phyloP scores from a whole-genome alignment of 2,113 vertebrate genomes.

The Campylomormyrus numenius region DNA sequence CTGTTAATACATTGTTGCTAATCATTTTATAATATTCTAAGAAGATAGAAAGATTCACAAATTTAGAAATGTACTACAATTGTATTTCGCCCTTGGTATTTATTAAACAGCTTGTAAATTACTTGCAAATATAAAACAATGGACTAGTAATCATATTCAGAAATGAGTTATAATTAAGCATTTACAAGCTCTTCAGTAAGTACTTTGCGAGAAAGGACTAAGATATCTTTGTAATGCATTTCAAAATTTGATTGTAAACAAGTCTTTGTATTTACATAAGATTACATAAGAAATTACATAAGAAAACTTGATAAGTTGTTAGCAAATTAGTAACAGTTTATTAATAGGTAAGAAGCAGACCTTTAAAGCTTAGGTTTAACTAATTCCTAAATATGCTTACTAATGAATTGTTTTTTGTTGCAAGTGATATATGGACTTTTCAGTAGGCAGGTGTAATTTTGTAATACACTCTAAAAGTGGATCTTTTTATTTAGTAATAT shows the following conservation, averaged over 20 bases:
- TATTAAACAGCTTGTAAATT: too few relatives aligned
- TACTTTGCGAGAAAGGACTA: neutral
- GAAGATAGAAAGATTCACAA: neutral
- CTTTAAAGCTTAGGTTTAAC: neutral
- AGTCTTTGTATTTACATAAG: neutral
- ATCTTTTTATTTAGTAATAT: neutral
- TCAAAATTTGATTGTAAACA: neutral
- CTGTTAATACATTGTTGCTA: neutral
- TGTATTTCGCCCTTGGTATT: too few relatives aligned
- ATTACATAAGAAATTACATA: too few relatives aligned
- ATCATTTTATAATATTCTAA: neutral
- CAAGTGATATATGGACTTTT: neutral
- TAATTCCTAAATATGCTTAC: neutral
- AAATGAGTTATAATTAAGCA: neutral
- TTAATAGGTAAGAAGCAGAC: neutral
- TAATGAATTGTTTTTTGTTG: neutral
- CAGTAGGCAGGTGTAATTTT: neutral
- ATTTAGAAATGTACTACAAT: neutral
- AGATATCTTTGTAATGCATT: neutral
- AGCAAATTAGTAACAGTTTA: neutral
- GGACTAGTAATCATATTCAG: neutral
- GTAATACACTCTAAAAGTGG: neutral
- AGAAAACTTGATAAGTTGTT: too few relatives aligned
- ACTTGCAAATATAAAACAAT: too few relatives aligned
- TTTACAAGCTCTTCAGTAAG: neutral